These are phyloP conservation scores for Platycheirus rosarum DNA, from an alignment of 2,888 invertebrate species.

Conservation along the genomic window DNA sequence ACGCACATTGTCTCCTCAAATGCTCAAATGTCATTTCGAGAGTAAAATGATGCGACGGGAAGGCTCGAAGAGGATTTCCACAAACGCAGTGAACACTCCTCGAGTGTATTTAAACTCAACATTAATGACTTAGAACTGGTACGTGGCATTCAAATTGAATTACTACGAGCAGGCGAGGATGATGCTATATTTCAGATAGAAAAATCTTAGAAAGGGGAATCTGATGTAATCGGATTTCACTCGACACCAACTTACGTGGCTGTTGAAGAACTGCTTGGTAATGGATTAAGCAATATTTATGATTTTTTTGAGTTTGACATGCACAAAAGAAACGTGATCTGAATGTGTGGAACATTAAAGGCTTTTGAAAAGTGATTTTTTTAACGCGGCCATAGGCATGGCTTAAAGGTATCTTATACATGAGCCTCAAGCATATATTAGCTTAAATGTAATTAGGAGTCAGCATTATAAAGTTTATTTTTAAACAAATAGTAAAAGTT, in stretches of 20 bases:
- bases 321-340: neutral
- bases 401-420: too few species aligned
- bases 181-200: constrained; percentile 4
- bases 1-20: too few species aligned
- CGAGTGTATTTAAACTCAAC: neutral
- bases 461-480: too few species aligned
- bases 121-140: neutral
- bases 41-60: neutral
- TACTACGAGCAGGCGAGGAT: neutral
- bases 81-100: neutral
- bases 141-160: constrained; percentile 13
- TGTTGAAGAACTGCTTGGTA: constrained; percentile 8
- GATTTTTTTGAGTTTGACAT: neutral
- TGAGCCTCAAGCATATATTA: too few species aligned
- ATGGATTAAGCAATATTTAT: neutral
- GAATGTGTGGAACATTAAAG: neutral
- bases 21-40: neutral
- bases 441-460: too few species aligned
- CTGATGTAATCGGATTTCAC: constrained; percentile 7
- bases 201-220: neutral
- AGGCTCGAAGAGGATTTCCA: neutral
- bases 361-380: neutral
- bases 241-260: constrained; percentile 3
- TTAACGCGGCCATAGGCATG: too few species aligned
- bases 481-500: too few species aligned